Evolutionary conservation across 1,140 invertebrate species (phyloP).

Genomic region (Notospermus geniculatus): DNA sequence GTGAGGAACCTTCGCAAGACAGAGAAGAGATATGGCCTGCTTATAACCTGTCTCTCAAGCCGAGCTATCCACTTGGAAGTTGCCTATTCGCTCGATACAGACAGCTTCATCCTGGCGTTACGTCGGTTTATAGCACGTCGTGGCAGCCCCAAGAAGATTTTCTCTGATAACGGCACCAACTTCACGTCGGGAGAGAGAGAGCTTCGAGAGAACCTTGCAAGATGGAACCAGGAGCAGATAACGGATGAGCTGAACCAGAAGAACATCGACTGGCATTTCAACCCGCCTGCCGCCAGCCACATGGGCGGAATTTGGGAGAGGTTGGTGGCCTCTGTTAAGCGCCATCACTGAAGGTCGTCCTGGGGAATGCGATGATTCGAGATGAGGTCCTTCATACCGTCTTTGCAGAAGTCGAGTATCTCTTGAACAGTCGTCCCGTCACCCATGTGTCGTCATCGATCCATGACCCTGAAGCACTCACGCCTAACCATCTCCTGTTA

Average conservation of each 20-base stretch:
- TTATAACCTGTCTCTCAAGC: slow-evolving; percentile 26
- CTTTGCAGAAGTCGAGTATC: too few relatives aligned
- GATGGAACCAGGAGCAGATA: background rate
- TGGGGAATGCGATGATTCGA: too few relatives aligned
- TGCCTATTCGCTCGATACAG: slow-evolving; percentile 27
- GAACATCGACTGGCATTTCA: background rate
- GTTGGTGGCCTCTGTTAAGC: background rate
- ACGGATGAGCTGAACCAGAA: background rate
- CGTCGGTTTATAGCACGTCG: background rate
- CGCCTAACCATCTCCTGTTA: too few relatives aligned
- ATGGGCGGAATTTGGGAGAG: slow-evolving; percentile 3
- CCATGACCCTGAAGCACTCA: too few relatives aligned
- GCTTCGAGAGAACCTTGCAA: background rate
- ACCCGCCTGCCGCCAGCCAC: slow-evolving; percentile 9
- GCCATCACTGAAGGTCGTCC: too few relatives aligned
- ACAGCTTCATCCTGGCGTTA: slow-evolving; percentile 13
- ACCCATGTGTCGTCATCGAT: too few relatives aligned
- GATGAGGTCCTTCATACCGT: too few relatives aligned
- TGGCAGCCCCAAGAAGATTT: background rate
- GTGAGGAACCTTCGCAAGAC: slow-evolving; percentile 27
- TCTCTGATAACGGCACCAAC: slow-evolving; percentile 3
- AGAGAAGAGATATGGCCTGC: slow-evolving; percentile 28
- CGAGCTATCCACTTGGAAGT: slow-evolving; percentile 31
- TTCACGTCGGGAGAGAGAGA: background rate
- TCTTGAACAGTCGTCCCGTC: too few relatives aligned